Base-by-base conservation (phyloP, 2,888 invertebrate genomes). In the Melitaea athalia region DNA sequence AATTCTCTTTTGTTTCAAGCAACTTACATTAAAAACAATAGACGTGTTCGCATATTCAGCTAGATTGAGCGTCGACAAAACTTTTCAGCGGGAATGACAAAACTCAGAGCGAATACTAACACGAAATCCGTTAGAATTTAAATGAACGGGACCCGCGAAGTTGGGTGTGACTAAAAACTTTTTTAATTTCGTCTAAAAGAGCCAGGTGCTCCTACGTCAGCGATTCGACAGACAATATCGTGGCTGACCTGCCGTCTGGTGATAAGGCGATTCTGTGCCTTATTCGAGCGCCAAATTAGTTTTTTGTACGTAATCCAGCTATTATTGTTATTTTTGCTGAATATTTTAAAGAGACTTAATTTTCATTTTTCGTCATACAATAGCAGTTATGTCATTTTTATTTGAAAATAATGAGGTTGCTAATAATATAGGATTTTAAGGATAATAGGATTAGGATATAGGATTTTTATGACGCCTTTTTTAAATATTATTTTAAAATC, bases 111-210 rank as follows among this genome's bases (percentile, higher is more conserved):
- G 87, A 89, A 88, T 89, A 85, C 88, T 86, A 87, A 88, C 86
- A 69, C 61, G 76, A 85, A 86, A 88, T 73, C 86, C 85, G 85
- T 88, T 87, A 87, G 88, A 88, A 89, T 90, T 89, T 89, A 89
- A 91, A 91, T 88, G 88, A 88, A 88, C 83, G 60, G 38, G 55
- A 38, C 61, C 17, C 38, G 57, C 57, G 55, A 71, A 68, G 62
- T 68, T 70, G 59, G 64, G 82, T 85, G 85, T 87, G 82, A 81
- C 82, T 81, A 81, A 85, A 91, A 92, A 78, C 89, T 92, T 92
- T 92, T 91, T 91, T 92, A 92, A 92, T 92, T 91, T 91, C 84
- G 88, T 81, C 83, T 85, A 79, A 85, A 86, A 86, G 86, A 83
- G 81, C 85, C 91, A 91, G 91, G 91, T 91, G 91, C 84, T 83